These are phyloP conservation scores for Condylura cristata DNA, from an alignment of 2,113 vertebrate species.

Conservation along the genomic window DNA sequence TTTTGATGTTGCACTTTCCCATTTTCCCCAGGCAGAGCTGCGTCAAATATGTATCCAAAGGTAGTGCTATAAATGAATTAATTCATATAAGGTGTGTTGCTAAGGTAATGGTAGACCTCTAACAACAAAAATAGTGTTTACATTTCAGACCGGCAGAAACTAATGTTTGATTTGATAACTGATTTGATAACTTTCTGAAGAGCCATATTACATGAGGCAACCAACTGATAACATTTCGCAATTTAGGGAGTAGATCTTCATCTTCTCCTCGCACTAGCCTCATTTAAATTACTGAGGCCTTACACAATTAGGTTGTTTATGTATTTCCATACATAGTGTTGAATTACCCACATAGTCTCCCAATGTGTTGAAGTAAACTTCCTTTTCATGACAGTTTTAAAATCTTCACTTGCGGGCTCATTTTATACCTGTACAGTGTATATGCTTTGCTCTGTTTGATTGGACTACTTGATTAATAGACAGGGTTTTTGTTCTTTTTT, in stretches of 20 bases:
- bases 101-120: constrained; percentile 35
- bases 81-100: constrained; percentile 14
- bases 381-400: not conserved
- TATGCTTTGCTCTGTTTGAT: not conserved
- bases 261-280: not conserved
- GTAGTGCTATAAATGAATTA: constrained; percentile 29
- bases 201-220: not conserved
- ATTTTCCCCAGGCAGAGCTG: constrained; percentile 14
- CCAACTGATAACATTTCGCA: not conserved
- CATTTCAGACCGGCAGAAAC: not conserved
- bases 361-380: not conserved
- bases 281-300: constrained; percentile 17
- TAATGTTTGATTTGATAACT: not conserved
- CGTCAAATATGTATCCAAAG: not conserved
- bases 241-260: not conserved
- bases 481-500: not conserved
- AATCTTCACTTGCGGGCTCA: not conserved
- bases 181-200: not conserved
- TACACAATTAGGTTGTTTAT: not conserved
- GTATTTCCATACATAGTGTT: not conserved
- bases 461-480: not conserved
- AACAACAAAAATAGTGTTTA: not conserved
- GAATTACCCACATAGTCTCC: not conserved
- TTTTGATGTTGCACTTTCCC: constrained; percentile 11
- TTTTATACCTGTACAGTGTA: not conserved